Percentiles rank a stretch among this genome's conserved stretches.
Conservation (phyloP, 2,888 invertebrate species). For the Frankliniella intonsa region DNA sequence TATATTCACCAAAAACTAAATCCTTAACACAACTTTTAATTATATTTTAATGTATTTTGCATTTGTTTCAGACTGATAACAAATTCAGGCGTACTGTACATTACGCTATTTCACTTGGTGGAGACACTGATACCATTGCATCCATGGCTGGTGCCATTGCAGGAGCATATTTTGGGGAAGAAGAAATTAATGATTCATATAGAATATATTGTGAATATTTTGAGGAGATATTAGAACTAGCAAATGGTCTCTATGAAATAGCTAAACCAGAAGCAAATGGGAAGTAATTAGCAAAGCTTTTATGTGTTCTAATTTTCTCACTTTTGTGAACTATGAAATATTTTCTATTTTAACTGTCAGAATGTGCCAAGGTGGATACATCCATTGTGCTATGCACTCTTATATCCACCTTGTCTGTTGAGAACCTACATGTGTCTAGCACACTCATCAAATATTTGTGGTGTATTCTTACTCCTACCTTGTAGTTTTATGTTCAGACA, state of each 20-base stretch:
- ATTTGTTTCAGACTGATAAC: constrained; percentile 50
- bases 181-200: constrained; percentile 50
- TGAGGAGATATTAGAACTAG: constrained; percentile 51
- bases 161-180: constrained; percentile 63
- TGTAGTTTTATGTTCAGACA: no score
- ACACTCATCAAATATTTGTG: no score
- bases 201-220: constrained; percentile 58
- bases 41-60: not conserved
- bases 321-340: not conserved
- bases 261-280: constrained; percentile 42
- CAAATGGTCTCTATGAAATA: constrained; percentile 50
- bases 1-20: not conserved
- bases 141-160: constrained; percentile 67
- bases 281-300: not conserved
- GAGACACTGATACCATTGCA: constrained; percentile 74
- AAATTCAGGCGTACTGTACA: constrained; percentile 60
- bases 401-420: no score
- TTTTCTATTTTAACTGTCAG: not conserved
- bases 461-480: no score
- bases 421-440: not conserved
- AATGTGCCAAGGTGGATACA: no score
- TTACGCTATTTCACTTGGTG: constrained; percentile 66
- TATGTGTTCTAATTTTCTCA: not conserved
- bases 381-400: no score
- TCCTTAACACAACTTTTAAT: not conserved